These are phyloP conservation scores for Enteromius unitaeniatus DNA, from an alignment of 2,797 vertebrate genomes.

Conservation along the genomic window DNA sequence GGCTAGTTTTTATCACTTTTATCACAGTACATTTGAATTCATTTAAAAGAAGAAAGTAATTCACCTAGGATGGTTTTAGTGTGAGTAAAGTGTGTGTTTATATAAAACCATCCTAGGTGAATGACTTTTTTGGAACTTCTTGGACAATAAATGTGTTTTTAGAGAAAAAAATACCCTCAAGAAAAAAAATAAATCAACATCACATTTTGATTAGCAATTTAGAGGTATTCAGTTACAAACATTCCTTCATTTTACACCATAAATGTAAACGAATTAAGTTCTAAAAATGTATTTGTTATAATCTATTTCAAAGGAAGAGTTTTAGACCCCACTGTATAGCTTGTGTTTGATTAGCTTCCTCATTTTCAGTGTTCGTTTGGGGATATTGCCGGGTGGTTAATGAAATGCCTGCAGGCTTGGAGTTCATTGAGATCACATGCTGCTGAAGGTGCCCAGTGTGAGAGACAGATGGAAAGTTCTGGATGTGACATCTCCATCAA, in stretches of 20 bases:
- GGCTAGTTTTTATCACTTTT: neutral
- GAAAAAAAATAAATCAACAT: no score
- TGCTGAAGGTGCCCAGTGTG: constrained; percentile 63
- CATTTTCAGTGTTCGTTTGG: constrained; percentile 24
- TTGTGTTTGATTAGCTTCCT: constrained; percentile 44
- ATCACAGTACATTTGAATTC: no score
- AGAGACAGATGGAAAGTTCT: constrained; percentile 70
- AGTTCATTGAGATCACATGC: constrained; percentile 62
- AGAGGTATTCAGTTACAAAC: neutral
- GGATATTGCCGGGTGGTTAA: constrained; percentile 58
- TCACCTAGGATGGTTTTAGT: no score
- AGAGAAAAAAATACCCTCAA: no score
- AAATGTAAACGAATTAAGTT: neutral
- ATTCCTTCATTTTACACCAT: neutral
- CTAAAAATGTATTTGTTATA: neutral
- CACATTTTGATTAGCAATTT: no score
- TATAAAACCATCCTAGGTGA: no score
- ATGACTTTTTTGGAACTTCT: no score
- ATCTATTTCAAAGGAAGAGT: neutral
- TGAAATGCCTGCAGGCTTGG: constrained; percentile 64
- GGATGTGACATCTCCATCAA: constrained; percentile 69
- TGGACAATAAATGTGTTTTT: no score
- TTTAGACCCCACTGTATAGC: neutral
- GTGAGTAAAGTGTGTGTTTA: no score
- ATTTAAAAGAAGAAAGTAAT: no score